These are phyloP conservation scores for Camponotus floridanus DNA, from an alignment of 1,140 invertebrate species.

Conservation along the genomic window DNA sequence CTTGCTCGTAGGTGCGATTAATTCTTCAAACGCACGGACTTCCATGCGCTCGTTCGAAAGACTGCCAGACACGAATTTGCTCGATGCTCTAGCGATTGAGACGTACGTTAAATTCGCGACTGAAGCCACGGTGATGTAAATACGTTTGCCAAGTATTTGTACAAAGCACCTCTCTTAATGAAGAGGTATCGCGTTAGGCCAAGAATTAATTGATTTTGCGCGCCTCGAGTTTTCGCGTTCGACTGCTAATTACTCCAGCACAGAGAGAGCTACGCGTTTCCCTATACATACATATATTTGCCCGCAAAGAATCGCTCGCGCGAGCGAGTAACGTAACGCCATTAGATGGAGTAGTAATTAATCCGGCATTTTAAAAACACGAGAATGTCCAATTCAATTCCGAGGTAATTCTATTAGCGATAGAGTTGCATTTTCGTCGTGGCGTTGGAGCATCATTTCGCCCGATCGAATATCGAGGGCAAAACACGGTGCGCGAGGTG, in stretches of 20 bases:
- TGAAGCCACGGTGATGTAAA: neutral
- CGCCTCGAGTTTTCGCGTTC: neutral
- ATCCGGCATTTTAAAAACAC: slow-evolving; percentile 4
- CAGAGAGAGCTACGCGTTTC: slow-evolving; percentile 1
- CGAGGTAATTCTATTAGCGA: slow-evolving; percentile 26
- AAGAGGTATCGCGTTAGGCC: slow-evolving; percentile 3
- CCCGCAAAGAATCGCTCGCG: too few relatives aligned
- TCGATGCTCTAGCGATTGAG: slow-evolving; percentile 57
- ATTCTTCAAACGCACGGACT: slow-evolving; percentile 57
- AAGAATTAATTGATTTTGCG: slow-evolving; percentile 35
- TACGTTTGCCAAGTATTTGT: neutral
- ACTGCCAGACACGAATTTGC: slow-evolving; percentile 47
- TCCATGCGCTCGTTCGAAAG: slow-evolving; percentile 47
- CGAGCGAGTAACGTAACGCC: neutral
- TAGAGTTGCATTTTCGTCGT: slow-evolving; percentile 1
- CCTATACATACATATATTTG: neutral
- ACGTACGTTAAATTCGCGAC: slow-evolving; percentile 38
- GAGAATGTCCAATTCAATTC: neutral
- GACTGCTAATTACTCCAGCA: neutral
- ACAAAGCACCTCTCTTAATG: neutral
- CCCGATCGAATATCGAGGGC: slow-evolving; percentile 12
- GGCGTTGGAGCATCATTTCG: slow-evolving; percentile 5
- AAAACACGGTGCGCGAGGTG: neutral
- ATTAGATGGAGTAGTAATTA: neutral
- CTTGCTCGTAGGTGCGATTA: slow-evolving; percentile 60